Conservation (phyloP, 2,797 vertebrate species). For the Anabas testudineus region DNA sequence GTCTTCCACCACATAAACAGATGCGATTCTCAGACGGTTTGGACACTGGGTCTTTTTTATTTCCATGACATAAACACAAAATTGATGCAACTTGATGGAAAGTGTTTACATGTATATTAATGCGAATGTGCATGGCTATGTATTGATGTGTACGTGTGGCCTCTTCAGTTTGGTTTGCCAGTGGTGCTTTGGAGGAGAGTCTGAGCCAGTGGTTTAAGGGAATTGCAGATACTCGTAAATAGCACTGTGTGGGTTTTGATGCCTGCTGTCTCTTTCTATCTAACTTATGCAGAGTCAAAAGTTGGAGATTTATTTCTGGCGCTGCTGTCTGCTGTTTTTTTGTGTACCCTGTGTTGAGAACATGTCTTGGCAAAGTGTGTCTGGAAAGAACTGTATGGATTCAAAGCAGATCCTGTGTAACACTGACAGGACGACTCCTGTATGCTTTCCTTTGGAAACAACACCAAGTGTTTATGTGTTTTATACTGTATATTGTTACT, state of each 20-base stretch:
- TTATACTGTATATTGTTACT: no score
- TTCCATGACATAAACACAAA: slow-evolving; percentile 48
- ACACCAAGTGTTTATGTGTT: no score
- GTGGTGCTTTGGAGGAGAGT: slow-evolving; percentile 41
- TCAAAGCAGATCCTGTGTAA: neutral
- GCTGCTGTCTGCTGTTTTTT: slow-evolving; percentile 27
- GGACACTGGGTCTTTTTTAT: slow-evolving; percentile 24
- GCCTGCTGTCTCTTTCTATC: slow-evolving; percentile 49
- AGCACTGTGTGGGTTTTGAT: slow-evolving; percentile 55
- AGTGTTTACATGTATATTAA: slow-evolving; percentile 48
- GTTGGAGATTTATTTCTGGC: slow-evolving; percentile 47
- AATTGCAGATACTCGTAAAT: slow-evolving; percentile 55
- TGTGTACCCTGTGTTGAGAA: slow-evolving; percentile 26
- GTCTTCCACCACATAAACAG: slow-evolving; percentile 41
- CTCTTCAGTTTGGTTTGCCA: slow-evolving; percentile 26
- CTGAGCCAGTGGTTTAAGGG: slow-evolving; percentile 52
- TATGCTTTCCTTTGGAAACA: no score
- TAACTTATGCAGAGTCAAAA: slow-evolving; percentile 43
- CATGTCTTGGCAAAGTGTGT: neutral
- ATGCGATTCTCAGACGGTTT: slow-evolving; percentile 54
- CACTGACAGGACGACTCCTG: neutral
- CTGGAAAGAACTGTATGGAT: neutral
- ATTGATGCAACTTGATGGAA: slow-evolving; percentile 38
- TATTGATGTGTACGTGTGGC: slow-evolving; percentile 11
- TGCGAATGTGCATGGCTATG: slow-evolving; percentile 16